These are phyloP conservation scores for Hyles lineata DNA, from an alignment of 2,888 invertebrate genomes.

Conservation along the genomic window DNA sequence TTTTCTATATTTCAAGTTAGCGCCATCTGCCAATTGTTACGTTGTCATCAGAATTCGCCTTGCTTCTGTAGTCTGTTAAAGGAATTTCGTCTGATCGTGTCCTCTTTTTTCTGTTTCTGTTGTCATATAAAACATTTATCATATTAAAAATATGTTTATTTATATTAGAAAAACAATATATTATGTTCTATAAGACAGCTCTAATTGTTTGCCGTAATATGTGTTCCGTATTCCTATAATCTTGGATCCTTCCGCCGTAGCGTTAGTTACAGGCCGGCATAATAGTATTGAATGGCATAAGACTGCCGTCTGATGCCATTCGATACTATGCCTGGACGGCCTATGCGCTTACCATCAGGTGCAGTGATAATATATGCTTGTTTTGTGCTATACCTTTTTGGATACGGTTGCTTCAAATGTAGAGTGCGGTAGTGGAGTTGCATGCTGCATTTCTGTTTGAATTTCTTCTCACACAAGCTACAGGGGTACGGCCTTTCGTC, in stretches of 20 bases:
- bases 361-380: too few relatives aligned
- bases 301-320: too few relatives aligned
- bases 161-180: not conserved
- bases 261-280: too few relatives aligned
- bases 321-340: too few relatives aligned
- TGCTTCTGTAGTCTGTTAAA: not conserved
- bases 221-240: too few relatives aligned
- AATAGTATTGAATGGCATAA: too few relatives aligned
- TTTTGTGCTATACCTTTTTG: constrained; percentile 57
- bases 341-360: too few relatives aligned
- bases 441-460: constrained; percentile 73
- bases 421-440: constrained; percentile 69
- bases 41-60: not conserved
- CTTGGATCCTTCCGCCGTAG: too few relatives aligned
- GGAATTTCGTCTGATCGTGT: not conserved
- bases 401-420: constrained; percentile 71
- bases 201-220: too few relatives aligned
- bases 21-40: not conserved
- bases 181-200: not conserved
- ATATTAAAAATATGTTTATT: too few relatives aligned
- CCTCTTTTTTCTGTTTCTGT: not conserved
- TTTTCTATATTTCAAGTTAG: not conserved
- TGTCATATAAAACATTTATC: not conserved
- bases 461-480: constrained; percentile 65
- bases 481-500: constrained; percentile 69